Base-by-base conservation (phyloP, 2,888 invertebrate genomes). In the Odontocerum albicorne region DNA sequence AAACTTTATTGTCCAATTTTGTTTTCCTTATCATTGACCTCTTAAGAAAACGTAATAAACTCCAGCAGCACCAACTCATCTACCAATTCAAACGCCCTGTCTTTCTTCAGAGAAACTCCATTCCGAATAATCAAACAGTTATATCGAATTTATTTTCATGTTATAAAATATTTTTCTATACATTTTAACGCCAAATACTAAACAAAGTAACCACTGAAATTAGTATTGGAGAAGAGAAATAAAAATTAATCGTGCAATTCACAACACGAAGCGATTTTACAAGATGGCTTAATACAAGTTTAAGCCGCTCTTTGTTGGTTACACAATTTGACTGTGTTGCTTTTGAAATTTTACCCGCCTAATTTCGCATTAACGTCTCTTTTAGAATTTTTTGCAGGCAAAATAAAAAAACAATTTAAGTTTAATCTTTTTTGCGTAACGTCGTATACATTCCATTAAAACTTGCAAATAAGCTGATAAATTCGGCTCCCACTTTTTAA, bases 381-480 rank as follows among this genome's bases (percentile, higher is more conserved):
- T 42, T 42, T 16, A 19, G 8, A 21, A n/a, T 20, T 20, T n/a
- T 42, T 20, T 16, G 10, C 12, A 12, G 17, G 12, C 6, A 2
- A 13, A 31, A 40, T 40, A 21, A 13, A 49, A 49, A 49, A 49
- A 49, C 49, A 49, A 40, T 49, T 49, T 39, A 49, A 49, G 36
- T 49, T 49, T 20, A 49, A 49, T 49, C 32, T 40, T 40, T 13
- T 40, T 33, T 10, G 32, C 19, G 15, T 40, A 38, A 49, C 39
- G 17, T 40, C 13, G 53, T 19, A 31, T 33, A 16, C 44, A 39
- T 46, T 53, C 46, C 46, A 53, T 53, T 53, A 46, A 53, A 54
- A 54, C 40, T 54, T 54, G 40, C 35, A 42, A 43, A 42, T 27
- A 43, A 32, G 42, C 43, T 43, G 43, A 35, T 50, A 43, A 50